Percentiles rank a stretch among this genome's conserved stretches.
Conservation (phyloP, 2,113 vertebrate genomes). For the Sporophila hypoxantha region DNA sequence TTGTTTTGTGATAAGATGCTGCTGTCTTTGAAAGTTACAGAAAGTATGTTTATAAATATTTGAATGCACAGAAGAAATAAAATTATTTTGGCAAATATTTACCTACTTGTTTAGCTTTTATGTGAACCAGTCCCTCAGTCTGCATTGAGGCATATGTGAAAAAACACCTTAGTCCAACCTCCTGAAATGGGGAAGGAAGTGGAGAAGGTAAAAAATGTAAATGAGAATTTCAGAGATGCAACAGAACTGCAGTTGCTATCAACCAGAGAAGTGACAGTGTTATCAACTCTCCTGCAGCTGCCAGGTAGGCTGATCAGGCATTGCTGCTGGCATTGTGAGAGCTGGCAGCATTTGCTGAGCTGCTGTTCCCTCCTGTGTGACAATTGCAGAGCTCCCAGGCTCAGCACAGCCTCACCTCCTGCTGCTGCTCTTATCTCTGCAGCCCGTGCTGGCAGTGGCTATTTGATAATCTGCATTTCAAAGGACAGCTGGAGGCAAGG, state of each 20-base stretch:
- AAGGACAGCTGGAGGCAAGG: background rate
- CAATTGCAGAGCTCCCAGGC: background rate
- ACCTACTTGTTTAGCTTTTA: background rate
- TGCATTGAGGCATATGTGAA: background rate
- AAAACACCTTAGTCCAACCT: background rate
- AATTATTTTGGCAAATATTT: constrained; percentile 5
- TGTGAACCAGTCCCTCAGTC: background rate
- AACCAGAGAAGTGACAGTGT: background rate
- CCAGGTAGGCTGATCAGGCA: background rate
- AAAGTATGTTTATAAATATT: constrained; percentile 8
- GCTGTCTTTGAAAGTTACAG: background rate
- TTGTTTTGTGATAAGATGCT: background rate
- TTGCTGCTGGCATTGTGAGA: background rate
- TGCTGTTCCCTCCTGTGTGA: background rate
- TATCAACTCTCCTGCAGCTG: background rate
- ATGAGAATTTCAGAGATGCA: background rate
- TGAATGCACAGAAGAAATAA: constrained; percentile 47
- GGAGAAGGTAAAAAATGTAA: background rate
- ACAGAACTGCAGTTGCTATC: background rate
- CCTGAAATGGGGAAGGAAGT: background rate
- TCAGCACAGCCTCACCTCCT: background rate
- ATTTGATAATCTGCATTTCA: background rate
- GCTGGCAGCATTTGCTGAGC: background rate
- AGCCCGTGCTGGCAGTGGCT: background rate
- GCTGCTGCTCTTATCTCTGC: background rate